phyloP scores from a whole-genome alignment of 1,140 invertebrate species.

The Halyomorpha halys region DNA sequence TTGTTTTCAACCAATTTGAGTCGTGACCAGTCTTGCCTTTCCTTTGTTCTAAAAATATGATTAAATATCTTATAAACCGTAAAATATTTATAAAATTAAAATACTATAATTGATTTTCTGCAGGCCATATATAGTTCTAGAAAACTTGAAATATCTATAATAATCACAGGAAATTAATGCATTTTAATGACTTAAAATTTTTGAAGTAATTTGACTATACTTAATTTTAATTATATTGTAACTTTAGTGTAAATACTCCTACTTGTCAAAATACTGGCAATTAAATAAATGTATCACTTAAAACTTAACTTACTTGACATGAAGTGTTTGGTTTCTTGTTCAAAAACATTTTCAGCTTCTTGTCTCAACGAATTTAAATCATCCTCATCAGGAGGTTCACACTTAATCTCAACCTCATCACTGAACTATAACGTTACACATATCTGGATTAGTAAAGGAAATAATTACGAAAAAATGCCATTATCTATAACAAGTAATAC shows the following conservation, averaged over 20 bases:
- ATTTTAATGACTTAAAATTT: too few relatives aligned
- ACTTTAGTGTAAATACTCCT: too few relatives aligned
- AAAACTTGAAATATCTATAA: too few relatives aligned
- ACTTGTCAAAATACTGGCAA: too few relatives aligned
- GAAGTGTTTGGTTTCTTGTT: slow-evolving; percentile 17
- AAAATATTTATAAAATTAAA: too few relatives aligned
- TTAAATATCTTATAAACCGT: too few relatives aligned
- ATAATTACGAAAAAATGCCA: neutral
- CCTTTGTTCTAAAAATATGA: slow-evolving; percentile 19
- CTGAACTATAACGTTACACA: neutral
- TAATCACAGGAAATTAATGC: too few relatives aligned
- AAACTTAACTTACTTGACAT: slow-evolving; percentile 10
- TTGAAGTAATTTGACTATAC: too few relatives aligned
- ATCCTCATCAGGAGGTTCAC: slow-evolving; percentile 6
- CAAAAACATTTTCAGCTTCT: slow-evolving; percentile 23
- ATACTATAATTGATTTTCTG: too few relatives aligned
- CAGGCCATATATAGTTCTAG: too few relatives aligned
- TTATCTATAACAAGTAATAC: neutral
- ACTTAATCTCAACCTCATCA: neutral
- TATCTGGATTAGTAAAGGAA: neutral
- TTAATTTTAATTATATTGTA: too few relatives aligned
- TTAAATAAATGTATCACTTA: too few relatives aligned
- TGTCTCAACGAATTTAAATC: slow-evolving; percentile 8
- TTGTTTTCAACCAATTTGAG: slow-evolving; percentile 64
- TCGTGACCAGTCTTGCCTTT: slow-evolving; percentile 31